Evolutionary conservation across 2,888 invertebrate genomes (phyloP), one percentile per base, ranked within the genome.

Genomic region (Venusia cambrica): DNA sequence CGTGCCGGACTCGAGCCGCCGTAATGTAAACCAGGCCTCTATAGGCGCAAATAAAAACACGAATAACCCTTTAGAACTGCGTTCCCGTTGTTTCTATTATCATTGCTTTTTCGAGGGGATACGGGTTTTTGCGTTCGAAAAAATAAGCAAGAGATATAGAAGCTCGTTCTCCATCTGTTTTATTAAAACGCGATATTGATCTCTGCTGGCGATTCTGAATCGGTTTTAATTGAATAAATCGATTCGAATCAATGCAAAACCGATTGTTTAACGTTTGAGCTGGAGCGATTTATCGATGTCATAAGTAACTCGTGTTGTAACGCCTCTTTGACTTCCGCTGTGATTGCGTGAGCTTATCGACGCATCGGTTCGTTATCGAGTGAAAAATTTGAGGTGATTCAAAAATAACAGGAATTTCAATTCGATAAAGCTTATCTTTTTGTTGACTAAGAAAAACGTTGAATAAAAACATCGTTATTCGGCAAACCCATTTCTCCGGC

Each of bases 101-200:
- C 79, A 78, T 72, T 71, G 78, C 68, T 73, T 75, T 66, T 77
- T 68, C 69, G 69, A 77, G 73, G 78, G 75, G 69, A 54, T 49
- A 46, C 46, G 57, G 46, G 59, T 74, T 75, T 76, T 72, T 61
- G 57, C 45, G 53, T 56, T 61, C 57, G 61, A 77, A 79, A 81
- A 79, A 77, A 75, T 66, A 67, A 70, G 69, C 69, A 64, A 68
- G 46, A 55, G 53, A 81, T 74, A 73, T 20, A 18, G 75, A 57
- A 67, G 70, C 65, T 46, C 67, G 71, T 73, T 73, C 72, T 62
- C 74, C 78, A 72, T 73, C 79, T 83, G 83, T 77, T 83, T 83
- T 80, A 83, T 84, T 83, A 83, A 83, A 83, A 76, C 72, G 71
- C 69, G 80, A 84, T 83, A 81, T 74, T 67, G 75, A 83, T 84